phyloP scores from a whole-genome alignment of 2,113 vertebrate species.

The Tauraco erythrolophus region DNA sequence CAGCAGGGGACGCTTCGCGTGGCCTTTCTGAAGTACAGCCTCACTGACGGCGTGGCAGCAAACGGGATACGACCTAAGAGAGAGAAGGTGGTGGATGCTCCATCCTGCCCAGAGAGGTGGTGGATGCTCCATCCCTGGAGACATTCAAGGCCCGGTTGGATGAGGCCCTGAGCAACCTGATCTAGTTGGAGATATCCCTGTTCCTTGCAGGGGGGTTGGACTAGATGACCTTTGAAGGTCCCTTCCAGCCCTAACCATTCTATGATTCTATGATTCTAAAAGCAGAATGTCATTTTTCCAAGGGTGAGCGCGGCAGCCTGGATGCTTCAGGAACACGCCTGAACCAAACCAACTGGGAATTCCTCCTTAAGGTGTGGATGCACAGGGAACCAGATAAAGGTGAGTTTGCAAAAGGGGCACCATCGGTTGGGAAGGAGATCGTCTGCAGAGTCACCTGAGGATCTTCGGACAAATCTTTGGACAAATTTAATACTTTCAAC shows the following conservation, averaged over 20 bases:
- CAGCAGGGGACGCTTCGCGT: fast-evolving
- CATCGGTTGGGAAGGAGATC: neutral
- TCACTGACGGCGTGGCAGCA: neutral
- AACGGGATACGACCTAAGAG: neutral
- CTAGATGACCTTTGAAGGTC: no score
- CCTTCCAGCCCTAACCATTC: no score
- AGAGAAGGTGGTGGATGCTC: no score
- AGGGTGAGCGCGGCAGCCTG: neutral
- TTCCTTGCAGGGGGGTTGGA: no score
- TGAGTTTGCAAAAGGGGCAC: neutral
- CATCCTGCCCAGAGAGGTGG: no score
- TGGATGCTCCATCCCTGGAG: no score
- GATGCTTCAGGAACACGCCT: fast-evolving
- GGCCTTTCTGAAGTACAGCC: neutral
- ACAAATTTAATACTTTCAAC: neutral
- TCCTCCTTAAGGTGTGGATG: neutral
- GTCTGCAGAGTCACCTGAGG: neutral
- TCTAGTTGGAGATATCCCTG: no score
- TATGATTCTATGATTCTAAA: no score
- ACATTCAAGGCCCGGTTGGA: no score
- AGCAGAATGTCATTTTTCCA: neutral
- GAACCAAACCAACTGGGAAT: neutral
- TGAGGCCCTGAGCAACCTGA: no score
- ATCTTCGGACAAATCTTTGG: neutral
- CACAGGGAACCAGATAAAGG: neutral